Base-by-base conservation (phyloP, 1,140 invertebrate genomes). In the Olivierus martensii region DNA sequence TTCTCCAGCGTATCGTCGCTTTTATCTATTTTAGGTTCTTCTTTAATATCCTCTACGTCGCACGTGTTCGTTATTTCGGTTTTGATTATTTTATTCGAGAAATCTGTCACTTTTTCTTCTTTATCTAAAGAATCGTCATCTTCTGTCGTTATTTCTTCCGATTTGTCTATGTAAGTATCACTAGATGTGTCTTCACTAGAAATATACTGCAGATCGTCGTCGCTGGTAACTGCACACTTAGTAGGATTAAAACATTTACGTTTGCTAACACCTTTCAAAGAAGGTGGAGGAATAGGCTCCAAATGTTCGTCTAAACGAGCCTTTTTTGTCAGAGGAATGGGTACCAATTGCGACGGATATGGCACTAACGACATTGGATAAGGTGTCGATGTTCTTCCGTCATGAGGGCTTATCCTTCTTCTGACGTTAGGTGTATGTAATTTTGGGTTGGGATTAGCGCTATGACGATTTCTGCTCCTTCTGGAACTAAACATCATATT, bases 401-500 rank as follows among this genome's bases (percentile, higher is more conserved):
- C 88, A 61, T 93, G 87, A 9, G 89, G 87, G 53, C 87, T 89
- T 60, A 93, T 90, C 73, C 93, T 92, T 61, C 90, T 71, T 42
- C 90, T 73, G 52, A 91, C 65, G 67, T 96, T 91, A 2, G 92
- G 91, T 7, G 87, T 95, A 70, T 99, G 95, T 5, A 99, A 72
- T 69, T 98, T 98, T 0, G 95, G 94, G 73, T 99, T 99, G 0
- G 92, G 93, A 70, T 98, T 98, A 4, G 93, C 91, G 67, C 88
- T 93, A 68, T 99, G 94, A 2, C 94, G 77, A 66, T 99, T 98
- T 35, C 94, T 75, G 17, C 90, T 95, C 52, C 95, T 74, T 56
- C 94, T 75, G 14, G 92, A 97, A 68, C 92, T 96, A 66, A 99
- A 99, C 88, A 96, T 95, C 89, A 97, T 98, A 66, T 89, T 96